Percentiles rank a stretch among this genome's conserved stretches.
phyloP scores from a whole-genome alignment of 2,113 vertebrate genomes.

The Anguilla rostrata region DNA sequence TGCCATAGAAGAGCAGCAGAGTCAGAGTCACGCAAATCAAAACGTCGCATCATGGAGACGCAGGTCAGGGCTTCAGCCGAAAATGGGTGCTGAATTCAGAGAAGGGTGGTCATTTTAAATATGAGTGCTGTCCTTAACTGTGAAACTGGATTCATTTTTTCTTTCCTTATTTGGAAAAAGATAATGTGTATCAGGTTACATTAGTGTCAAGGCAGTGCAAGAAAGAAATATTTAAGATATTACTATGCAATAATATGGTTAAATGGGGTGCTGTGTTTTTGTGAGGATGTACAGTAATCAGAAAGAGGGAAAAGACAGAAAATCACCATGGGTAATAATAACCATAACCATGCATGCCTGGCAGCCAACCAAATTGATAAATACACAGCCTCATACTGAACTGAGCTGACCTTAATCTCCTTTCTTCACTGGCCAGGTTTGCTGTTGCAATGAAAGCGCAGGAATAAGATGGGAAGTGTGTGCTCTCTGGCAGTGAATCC shows the following conservation, averaged over 20 bases:
- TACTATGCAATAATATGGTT: background rate
- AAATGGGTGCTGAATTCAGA: conserved; percentile 8
- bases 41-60: conserved; percentile 73
- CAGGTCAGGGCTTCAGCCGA: conserved; percentile 69
- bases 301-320: background rate
- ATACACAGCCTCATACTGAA: background rate
- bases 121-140: conserved; percentile 12
- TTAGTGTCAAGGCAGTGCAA: background rate
- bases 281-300: background rate
- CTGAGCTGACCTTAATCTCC: conserved; percentile 52
- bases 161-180: background rate
- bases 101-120: background rate
- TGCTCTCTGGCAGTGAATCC: conserved; percentile 55
- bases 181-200: background rate
- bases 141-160: background rate
- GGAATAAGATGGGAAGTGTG: conserved; percentile 50
- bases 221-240: background rate
- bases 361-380: background rate
- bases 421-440: conserved; percentile 39
- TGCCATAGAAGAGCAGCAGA: conserved; percentile 68
- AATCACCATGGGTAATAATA: conserved; percentile 38
- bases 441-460: conserved; percentile 43
- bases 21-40: conserved; percentile 70
- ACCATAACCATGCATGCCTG: background rate
- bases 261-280: background rate